Conservation (phyloP, 2,113 vertebrate genomes). For the human region DNA sequence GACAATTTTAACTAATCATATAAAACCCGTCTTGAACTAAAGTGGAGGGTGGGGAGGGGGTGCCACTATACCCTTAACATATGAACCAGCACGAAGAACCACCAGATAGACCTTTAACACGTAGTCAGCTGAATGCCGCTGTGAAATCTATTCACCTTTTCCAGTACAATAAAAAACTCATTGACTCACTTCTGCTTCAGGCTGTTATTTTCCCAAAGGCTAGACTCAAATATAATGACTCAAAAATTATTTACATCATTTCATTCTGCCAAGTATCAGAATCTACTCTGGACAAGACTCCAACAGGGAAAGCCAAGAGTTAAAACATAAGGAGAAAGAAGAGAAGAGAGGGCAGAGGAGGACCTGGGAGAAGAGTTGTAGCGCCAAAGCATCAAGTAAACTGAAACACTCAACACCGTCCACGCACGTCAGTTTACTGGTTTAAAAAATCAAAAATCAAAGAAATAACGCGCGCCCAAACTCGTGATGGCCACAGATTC, state of each 20-base stretch:
- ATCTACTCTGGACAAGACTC: not conserved
- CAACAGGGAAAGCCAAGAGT: slow-evolving; percentile 44
- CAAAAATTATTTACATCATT: not conserved
- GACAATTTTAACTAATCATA: slow-evolving; percentile 4
- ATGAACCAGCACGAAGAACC: not conserved
- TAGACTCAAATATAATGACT: not conserved
- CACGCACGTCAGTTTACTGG: not conserved
- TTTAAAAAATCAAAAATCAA: not conserved
- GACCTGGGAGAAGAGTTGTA: not conserved
- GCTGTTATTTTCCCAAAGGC: slow-evolving; percentile 44
- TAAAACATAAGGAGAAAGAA: slow-evolving; percentile 32
- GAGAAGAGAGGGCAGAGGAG: not conserved
- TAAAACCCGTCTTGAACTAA: not conserved
- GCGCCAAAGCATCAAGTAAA: not conserved
- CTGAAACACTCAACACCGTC: not conserved
- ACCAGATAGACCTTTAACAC: not conserved
- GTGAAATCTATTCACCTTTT: slow-evolving; percentile 48
- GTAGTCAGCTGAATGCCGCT: not conserved
- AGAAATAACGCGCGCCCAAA: not conserved
- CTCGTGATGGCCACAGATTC: not conserved
- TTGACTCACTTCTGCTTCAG: slow-evolving; percentile 49
- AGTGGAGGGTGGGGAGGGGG: not conserved
- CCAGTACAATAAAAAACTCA: slow-evolving; percentile 48
- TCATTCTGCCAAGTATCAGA: slow-evolving; percentile 25
- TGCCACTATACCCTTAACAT: not conserved